Evolutionary conservation across 2,113 vertebrate genomes (phyloP).

Genomic region (Jaculus jaculus): DNA sequence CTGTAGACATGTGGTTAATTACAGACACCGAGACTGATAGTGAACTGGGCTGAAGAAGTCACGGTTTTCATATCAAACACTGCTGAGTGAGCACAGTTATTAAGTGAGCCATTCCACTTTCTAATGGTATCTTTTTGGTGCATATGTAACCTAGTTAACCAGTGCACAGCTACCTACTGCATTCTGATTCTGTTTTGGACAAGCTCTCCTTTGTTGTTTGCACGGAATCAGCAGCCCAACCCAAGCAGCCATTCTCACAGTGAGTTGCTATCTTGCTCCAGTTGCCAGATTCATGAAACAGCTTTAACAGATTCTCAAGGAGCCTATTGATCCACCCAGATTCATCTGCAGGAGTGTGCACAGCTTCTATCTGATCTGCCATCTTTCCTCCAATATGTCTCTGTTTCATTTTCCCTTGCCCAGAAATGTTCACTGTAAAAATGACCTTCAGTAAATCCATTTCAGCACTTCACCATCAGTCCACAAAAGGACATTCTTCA

Average conservation of each 20-base stretch:
- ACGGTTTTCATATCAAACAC: constrained; percentile 21
- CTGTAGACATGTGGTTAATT: constrained; percentile 46
- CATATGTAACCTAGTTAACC: not conserved
- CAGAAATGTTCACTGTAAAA: constrained; percentile 55
- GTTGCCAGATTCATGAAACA: constrained; percentile 22
- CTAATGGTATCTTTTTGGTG: not conserved
- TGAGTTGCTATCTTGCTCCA: not conserved
- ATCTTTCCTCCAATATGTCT: constrained; percentile 55
- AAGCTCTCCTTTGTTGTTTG: not conserved
- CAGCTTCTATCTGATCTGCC: not conserved
- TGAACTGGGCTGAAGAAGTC: not conserved
- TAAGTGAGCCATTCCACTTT: not conserved
- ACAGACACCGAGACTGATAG: not conserved
- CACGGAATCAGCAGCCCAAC: not conserved
- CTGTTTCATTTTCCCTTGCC: constrained; percentile 50
- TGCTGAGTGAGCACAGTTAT: not conserved
- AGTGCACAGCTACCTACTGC: not conserved
- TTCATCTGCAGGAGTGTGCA: constrained; percentile 8
- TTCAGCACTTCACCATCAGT: constrained; percentile 14
- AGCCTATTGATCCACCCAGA: constrained; percentile 57
- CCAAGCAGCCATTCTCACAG: not conserved
- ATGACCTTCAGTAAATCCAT: constrained; percentile 44
- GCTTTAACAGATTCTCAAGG: constrained; percentile 47
- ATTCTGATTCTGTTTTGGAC: not conserved
- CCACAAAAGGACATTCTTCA: constrained; percentile 16